These are phyloP conservation scores for Eremophila alpestris DNA, from an alignment of 2,797 vertebrate genomes.

Conservation along the genomic window DNA sequence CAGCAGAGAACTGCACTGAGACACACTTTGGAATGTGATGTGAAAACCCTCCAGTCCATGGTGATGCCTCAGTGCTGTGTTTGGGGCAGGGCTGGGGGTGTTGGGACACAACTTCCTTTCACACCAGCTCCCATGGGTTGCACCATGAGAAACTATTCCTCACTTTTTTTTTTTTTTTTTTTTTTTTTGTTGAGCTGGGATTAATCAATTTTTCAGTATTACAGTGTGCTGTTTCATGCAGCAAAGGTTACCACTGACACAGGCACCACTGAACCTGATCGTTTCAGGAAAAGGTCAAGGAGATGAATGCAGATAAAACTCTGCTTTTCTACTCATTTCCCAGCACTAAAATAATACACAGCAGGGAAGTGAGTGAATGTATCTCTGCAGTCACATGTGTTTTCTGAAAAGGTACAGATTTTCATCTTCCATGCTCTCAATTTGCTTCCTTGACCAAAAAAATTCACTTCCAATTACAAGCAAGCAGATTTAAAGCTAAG, in stretches of 20 bases:
- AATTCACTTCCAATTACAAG: not conserved
- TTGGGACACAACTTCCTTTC: not conserved
- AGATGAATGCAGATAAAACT: not conserved
- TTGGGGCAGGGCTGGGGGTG: not conserved
- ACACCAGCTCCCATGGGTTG: not conserved
- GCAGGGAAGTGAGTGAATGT: not conserved
- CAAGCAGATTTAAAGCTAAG: not conserved
- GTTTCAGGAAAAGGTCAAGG: not conserved
- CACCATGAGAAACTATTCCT: not conserved
- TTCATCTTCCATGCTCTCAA: not conserved
- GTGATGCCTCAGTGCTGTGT: not conserved
- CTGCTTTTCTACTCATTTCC: not conserved
- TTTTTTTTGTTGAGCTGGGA: not conserved
- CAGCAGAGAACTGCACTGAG: not conserved
- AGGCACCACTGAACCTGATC: not conserved
- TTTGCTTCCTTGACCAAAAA: not conserved
- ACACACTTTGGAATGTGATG: not conserved
- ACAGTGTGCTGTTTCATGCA: not conserved
- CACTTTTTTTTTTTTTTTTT: too few relatives aligned
- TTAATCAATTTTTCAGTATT: not conserved
- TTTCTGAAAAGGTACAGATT: not conserved
- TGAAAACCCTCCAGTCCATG: not conserved
- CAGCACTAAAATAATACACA: not conserved
- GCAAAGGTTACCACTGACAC: not conserved
- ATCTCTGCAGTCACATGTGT: not conserved